A percentile compares a stretch with the other conserved stretches of the same genome.
phyloP scores from a whole-genome alignment of 2,888 invertebrate species.

The Cynaeus angustus region DNA sequence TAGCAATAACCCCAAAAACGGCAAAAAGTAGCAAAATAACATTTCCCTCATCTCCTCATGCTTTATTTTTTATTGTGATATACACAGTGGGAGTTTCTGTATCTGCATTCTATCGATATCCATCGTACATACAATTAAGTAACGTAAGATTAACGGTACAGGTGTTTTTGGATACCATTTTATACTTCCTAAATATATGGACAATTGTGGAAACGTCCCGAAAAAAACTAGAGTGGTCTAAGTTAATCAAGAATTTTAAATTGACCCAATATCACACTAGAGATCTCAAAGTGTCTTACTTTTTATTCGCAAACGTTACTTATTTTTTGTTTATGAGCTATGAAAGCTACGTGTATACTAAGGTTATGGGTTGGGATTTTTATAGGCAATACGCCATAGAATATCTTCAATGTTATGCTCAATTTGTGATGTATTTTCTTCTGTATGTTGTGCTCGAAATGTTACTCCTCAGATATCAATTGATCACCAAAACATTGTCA shows the following conservation, averaged over 20 bases:
- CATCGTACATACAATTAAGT: not conserved
- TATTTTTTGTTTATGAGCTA: slow-evolving; percentile 12
- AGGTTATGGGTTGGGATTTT: slow-evolving; percentile 8
- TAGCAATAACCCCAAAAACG: slow-evolving; percentile 9
- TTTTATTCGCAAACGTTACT: not conserved
- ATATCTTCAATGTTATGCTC: slow-evolving; percentile 16
- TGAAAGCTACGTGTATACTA: not conserved
- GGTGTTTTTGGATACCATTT: not conserved
- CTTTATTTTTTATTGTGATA: not conserved
- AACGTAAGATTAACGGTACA: not conserved
- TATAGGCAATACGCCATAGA: slow-evolving; percentile 17
- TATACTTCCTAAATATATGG: not conserved
- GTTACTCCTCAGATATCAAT: not conserved
- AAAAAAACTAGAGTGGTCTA: slow-evolving; percentile 4
- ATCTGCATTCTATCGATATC: not conserved
- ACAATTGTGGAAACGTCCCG: not conserved
- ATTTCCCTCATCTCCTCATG: not conserved
- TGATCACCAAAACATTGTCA: not conserved
- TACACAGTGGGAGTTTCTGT: not conserved
- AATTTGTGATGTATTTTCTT: slow-evolving; percentile 23
- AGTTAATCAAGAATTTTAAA: slow-evolving; percentile 1
- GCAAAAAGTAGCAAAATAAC: not conserved
- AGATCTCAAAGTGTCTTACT: not conserved
- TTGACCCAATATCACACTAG: not conserved
- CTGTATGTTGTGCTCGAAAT: slow-evolving; percentile 9